phyloP scores from a whole-genome alignment of 1,140 invertebrate genomes.

The Lanistes nyassanus region DNA sequence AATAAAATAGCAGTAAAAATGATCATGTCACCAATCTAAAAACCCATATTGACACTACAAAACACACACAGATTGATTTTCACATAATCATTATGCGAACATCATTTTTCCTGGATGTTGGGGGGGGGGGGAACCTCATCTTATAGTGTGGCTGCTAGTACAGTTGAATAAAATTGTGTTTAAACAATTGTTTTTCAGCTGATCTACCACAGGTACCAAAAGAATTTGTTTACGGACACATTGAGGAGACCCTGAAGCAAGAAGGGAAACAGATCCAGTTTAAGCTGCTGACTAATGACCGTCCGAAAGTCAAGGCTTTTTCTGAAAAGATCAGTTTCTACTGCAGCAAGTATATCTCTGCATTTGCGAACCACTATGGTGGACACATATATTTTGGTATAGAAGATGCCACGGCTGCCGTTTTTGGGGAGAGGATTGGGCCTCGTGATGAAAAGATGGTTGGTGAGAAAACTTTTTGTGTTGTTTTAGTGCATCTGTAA shows the following conservation, averaged over 20 bases:
- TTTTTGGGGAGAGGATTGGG: conserved; percentile 44
- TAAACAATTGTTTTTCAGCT: conserved; percentile 11
- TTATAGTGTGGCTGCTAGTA: background rate
- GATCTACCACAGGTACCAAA: conserved; percentile 46
- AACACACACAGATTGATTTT: too few species aligned
- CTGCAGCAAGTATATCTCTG: conserved; percentile 51
- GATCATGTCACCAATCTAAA: too few species aligned
- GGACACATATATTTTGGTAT: conserved; percentile 61
- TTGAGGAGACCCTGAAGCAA: conserved; percentile 47
- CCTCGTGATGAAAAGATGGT: conserved; percentile 38
- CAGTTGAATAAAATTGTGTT: too few species aligned
- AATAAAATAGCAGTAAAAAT: too few species aligned
- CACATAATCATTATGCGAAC: too few species aligned
- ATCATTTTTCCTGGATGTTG: too few species aligned
- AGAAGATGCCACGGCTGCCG: conserved; percentile 46
- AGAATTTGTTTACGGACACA: conserved; percentile 40
- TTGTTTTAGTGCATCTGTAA: too few species aligned
- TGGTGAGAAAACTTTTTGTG: conserved; percentile 32
- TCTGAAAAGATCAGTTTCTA: conserved; percentile 45
- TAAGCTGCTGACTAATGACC: conserved; percentile 41
- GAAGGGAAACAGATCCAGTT: conserved; percentile 61
- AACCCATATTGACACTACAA: too few species aligned
- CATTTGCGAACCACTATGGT: conserved; percentile 58
- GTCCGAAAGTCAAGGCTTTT: conserved; percentile 26
- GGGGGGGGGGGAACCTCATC: too few species aligned